Base-by-base conservation (phyloP, 2,113 vertebrate genomes). In the Oncorhynchus kisutch region DNA sequence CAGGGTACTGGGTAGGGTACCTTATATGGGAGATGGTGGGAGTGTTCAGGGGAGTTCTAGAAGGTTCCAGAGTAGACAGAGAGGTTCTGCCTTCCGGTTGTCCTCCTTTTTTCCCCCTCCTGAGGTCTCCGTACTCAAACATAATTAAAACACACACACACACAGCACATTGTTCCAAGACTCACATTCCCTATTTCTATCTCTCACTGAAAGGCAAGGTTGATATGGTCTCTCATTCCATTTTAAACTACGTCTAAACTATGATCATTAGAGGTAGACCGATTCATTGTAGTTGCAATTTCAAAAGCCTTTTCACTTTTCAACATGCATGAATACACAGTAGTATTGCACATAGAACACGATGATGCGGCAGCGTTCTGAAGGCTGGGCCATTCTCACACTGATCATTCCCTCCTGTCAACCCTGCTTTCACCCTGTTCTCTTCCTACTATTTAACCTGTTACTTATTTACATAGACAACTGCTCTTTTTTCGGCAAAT, bases 141-240 rank as follows among this genome's bases (percentile, higher is more conserved):
- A 82, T 78, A 76, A 20, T 78, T 71, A 80, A 75, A 45, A 45
- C 39, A 81, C 29, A 29, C 29, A 29, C 29, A 29, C 66, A 72
- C 72, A 76, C 76, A 45, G 39, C 39, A 78, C 79, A 75, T 78
- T 81, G 81, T 90, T 88, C 79, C 82, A 80, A 87, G 72, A 81
- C 86, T 90, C 85, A 84, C 84, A 82, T 83, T 89, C 85, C 86
- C 78, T 88, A 82, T 85, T 78, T 85, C 39, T 45, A 45, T 45
- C 39, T 84, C 84, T 88, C 91, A 88, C 89, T 18, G 84, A 86
- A 92, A 91, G 91, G 91, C 91, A 91, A 89, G 90, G 90, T 90
- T 91, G 90, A 88, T 82, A 82, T 0, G 85, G 84, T 88, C 81
- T 83, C 79, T 89, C 86, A 87, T 90, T 88, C 73, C 84, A 88